Base-by-base conservation (phyloP, 2,888 invertebrate species). In the Coelopa pilipes region DNA sequence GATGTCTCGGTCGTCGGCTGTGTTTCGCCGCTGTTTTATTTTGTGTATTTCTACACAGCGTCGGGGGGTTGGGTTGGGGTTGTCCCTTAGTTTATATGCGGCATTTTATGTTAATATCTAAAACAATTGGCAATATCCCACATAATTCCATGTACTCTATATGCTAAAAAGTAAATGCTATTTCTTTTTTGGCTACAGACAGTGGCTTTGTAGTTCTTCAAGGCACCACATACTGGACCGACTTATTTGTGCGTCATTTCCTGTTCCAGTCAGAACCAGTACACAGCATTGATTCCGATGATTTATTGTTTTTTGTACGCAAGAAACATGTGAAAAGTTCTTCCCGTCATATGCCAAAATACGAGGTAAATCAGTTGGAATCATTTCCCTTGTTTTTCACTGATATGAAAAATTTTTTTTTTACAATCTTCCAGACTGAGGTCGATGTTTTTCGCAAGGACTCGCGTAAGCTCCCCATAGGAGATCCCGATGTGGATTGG, bases 381-480 rank as follows among this genome's bases (percentile, higher is more conserved):
- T 4, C 34, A 34, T 34, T 7, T 34, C 4, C 34, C 34, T 7
- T n/a, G n/a, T n/a, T n/a, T n/a, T n/a, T n/a, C n/a, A n/a, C n/a
- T n/a, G n/a, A n/a, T n/a, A n/a, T n/a, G n/a, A n/a, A n/a, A n/a
- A n/a, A n/a, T n/a, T 46, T 10, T 46, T n/a, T n/a, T 46, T 9
- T 45, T n/a, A 17, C 0, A 15, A 11, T 4, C 9, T 70, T 67
- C 13, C 88, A 97, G 93, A 96, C 96, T 84, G 95, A 96, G 88
- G 94, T 99, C 79, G 98, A 99, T 89, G 99, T 99, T 78, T 98
- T 96, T 89, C 93, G 99, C 78, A 96, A 97, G 89, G 97, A 98
- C 89, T 98, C 98, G 84, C 94, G 96, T 85, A 97, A 98, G 88
- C 90, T 98, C 84, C 99, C 99, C 70, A 95, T 98, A 83, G 96